A percentile compares a stretch with the other conserved stretches of the same genome.
These are phyloP conservation scores for Rhabditophanes sp. DNA, from an alignment of 2,888 invertebrate genomes.

Conservation along the genomic window DNA sequence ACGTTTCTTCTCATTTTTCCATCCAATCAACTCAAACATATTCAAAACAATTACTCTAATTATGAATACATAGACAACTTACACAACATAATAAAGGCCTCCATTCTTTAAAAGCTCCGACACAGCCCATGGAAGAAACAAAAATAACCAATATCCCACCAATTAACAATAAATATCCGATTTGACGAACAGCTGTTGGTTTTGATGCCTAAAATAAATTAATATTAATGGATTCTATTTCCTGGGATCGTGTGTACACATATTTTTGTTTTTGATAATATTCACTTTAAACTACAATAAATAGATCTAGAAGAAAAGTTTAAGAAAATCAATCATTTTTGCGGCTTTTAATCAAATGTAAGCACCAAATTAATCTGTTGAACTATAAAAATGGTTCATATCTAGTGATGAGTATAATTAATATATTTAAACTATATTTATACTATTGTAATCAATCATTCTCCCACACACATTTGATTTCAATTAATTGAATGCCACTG, in stretches of 20 bases:
- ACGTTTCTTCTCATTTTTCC: too few relatives aligned
- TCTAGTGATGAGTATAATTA: too few relatives aligned
- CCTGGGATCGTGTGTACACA: neutral
- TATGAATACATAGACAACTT: constrained; percentile 7
- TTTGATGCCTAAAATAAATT: constrained; percentile 11
- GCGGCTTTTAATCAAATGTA: constrained; percentile 5
- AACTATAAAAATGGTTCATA: too few relatives aligned
- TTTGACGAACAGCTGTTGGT: constrained; percentile 15
- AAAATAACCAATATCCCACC: constrained; percentile 40
- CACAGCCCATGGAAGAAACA: constrained; percentile 42
- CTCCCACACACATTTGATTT: too few relatives aligned
- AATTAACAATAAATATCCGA: constrained; percentile 29
- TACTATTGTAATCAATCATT: too few relatives aligned
- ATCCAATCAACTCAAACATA: too few relatives aligned
- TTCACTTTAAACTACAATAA: neutral
- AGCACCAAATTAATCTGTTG: too few relatives aligned
- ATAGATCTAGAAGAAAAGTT: neutral
- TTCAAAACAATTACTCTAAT: too few relatives aligned
- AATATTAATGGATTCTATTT: too few relatives aligned
- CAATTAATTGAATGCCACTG: too few relatives aligned
- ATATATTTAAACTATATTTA: too few relatives aligned
- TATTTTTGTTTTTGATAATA: constrained; percentile 5
- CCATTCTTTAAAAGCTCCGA: constrained; percentile 38
- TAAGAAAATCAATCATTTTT: constrained; percentile 8
- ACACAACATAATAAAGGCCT: constrained; percentile 40